Conservation (phyloP, 2,888 invertebrate genomes). For the Eulithis testata region DNA sequence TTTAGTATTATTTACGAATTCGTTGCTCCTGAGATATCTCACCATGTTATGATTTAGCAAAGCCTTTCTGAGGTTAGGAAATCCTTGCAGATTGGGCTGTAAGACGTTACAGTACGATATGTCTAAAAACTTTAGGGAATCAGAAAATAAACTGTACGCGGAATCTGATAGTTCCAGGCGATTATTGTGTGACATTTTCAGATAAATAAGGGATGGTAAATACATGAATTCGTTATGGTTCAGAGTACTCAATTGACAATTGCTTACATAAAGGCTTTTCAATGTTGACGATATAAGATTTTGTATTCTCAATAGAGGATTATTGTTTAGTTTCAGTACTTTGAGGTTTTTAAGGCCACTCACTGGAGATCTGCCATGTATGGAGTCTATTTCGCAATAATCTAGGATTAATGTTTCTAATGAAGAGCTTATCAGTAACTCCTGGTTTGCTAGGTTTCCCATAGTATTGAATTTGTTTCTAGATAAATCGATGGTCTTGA, state of each 20-base stretch:
- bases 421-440: constrained; percentile 84
- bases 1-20: constrained; percentile 86
- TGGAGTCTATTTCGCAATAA: constrained; percentile 84
- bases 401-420: constrained; percentile 85
- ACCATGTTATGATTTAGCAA: constrained; percentile 87
- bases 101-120: constrained; percentile 86
- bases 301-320: constrained; percentile 77
- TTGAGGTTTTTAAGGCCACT: constrained; percentile 80
- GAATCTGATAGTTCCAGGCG: constrained; percentile 76
- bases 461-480: constrained; percentile 85
- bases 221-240: constrained; percentile 81
- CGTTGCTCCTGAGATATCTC: constrained; percentile 81
- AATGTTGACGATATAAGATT: constrained; percentile 79
- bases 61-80: constrained; percentile 85
- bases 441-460: constrained; percentile 73
- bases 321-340: constrained; percentile 80
- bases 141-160: constrained; percentile 72
- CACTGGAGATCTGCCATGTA: constrained; percentile 79
- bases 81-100: constrained; percentile 84
- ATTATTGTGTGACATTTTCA: constrained; percentile 87
- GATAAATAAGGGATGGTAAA: constrained; percentile 83
- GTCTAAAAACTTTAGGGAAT: constrained; percentile 83
- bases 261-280: constrained; percentile 83
- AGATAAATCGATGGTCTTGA: constrained; percentile 86
- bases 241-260: constrained; percentile 82